A percentile compares a stretch with the other conserved stretches of the same genome.
Conservation (phyloP, 2,113 vertebrate genomes). For the Hemicordylus capensis region DNA sequence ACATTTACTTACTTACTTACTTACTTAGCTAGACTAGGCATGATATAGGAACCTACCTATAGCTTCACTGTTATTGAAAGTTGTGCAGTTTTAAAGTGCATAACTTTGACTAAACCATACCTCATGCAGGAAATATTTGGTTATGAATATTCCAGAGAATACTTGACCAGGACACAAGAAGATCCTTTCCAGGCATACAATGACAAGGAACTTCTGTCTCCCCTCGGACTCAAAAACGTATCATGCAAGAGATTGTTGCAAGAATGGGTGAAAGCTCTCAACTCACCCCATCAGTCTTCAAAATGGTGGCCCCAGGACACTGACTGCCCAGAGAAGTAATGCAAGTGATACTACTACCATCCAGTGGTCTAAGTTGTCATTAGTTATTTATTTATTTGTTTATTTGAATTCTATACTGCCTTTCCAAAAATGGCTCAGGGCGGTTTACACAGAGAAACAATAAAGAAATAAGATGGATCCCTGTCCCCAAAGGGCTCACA, state of each 20-base stretch:
- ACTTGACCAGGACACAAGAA: neutral
- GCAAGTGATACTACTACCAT: neutral
- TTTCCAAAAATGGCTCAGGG: too few relatives aligned
- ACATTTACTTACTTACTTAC: too few relatives aligned
- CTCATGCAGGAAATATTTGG: conserved; percentile 1
- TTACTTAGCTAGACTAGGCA: too few relatives aligned
- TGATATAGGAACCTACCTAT: neutral
- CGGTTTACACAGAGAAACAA: too few relatives aligned
- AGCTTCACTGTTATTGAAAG: neutral
- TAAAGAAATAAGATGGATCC: too few relatives aligned
- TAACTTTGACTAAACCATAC: neutral
- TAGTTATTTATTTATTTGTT: too few relatives aligned
- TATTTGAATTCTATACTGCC: too few relatives aligned
- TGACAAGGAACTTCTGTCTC: neutral
- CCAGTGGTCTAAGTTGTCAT: too few relatives aligned
- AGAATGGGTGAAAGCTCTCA: neutral
- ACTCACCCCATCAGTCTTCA: neutral
- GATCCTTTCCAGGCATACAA: neutral
- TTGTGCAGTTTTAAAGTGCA: neutral
- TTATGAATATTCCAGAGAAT: neutral
- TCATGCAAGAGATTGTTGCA: neutral
- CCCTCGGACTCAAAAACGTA: neutral
- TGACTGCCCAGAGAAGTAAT: neutral
- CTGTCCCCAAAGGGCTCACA: too few relatives aligned
- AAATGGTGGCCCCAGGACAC: neutral